Evolutionary conservation across 2,113 vertebrate genomes (phyloP), one percentile per base, ranked within the genome.

Genomic region (Hemiprocne comata): DNA sequence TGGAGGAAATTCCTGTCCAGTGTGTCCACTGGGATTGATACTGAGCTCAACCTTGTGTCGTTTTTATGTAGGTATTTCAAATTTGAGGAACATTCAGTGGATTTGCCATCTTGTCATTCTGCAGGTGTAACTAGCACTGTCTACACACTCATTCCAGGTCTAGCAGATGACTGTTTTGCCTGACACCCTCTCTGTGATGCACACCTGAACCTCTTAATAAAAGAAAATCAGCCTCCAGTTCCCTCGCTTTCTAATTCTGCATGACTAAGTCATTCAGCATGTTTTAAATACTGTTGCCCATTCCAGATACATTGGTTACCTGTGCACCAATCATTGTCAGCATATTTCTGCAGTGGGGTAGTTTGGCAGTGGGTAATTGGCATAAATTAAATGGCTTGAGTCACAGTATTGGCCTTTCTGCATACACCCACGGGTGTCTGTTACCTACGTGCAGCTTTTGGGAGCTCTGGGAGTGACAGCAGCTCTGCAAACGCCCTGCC

Each of bases 361-460:
- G 18, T 34, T 94, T 20, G 18, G 70, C 4, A 0, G 70, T 86
- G 86, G 79, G 62, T 61, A 94, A 92, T 26, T 54, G 89, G 8
- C 72, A 74, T 29, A 36, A 91, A 92, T 94, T 55, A 91, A 90
- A 46, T 20, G 2, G 1, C 15, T 23, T 97, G 96, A 97, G 89
- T 97, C 95, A 96, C 23, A 26, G 70, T 7, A 4, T 50, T 92
- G 79, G 85, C 94, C 83, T 96, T 72, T 96, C 69, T 93, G 89
- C 65, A 17, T 64, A 44, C 85, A 55, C 95, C 96, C 87, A 90
- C 84, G 1, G 9, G 54, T 25, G 50, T 26, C 86, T 93, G 69
- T 58, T 82, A 31, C 1, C 5, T 74, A 2, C 31, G 66, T 48
- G 58, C 81, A 71, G 60, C 58, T n/a, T n/a, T 12, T 38, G 79